Evolutionary conservation across 2,797 vertebrate genomes (phyloP), one percentile per base, ranked within the genome.

Genomic region (Gadopsis marmoratus): DNA sequence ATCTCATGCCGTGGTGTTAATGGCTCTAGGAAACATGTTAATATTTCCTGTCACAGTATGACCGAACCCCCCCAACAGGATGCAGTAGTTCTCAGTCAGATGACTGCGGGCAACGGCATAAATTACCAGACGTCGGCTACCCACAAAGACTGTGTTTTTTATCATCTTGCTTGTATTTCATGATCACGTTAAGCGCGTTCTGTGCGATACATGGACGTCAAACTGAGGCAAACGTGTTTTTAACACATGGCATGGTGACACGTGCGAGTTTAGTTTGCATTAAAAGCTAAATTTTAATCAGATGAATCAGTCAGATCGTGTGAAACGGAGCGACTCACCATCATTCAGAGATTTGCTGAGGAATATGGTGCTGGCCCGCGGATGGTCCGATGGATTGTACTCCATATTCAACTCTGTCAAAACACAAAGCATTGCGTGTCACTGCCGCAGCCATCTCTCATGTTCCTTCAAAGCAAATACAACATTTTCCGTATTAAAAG

Each of bases 381-480:
- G 97, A 85, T 99, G 97, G 91, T 99, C 97, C 10, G 98, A 98
- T 7, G 92, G 92, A 79, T 98, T 98, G 91, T 94, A 96, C 86
- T 97, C 97, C 96, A 97, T 96, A 86, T 97, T 97, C 89, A 97
- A 82, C 95, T 95, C 94, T 95, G 92, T 59, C 11, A 21, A 74
- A 48, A 82, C 59, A 85, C 35, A 84, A 72, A 73, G 16, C 4
- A 39, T 11, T 33, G 11, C 3, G 37, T 39, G 37, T 39, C 37
- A 39, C 37, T 3, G 2, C n/a, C 51, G 13, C 23, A 48, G 7
- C 19, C n/a, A 6, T 0, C 26, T 33, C 9, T 12, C 16, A 66
- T 48, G 11, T 35, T 23, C 41, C 13, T 65, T 37, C 10, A 65
- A 1, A 29, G 54, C 21, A 51, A 39, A n/a, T 21, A 35, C 7